These are phyloP conservation scores for Euschistus heros DNA, from an alignment of 1,140 invertebrate species.

Conservation along the genomic window DNA sequence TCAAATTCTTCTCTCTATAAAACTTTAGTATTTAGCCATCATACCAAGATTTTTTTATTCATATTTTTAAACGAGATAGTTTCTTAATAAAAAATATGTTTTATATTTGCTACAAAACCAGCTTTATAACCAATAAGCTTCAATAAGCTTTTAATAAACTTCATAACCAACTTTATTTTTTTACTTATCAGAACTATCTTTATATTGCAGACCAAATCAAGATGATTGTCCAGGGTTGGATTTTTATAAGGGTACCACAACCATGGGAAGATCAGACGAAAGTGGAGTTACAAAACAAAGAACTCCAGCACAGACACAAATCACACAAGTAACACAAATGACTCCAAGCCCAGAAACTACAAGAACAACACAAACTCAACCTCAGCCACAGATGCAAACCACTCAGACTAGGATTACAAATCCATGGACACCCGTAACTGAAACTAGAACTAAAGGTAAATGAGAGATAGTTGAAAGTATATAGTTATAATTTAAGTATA, in stretches of 20 bases:
- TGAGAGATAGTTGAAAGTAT: neutral
- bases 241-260: constrained; percentile 29
- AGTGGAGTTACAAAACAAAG: neutral
- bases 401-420: constrained; percentile 30
- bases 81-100: too few species aligned
- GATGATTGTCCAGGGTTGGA: constrained; percentile 37
- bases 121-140: too few species aligned
- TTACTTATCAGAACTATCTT: neutral
- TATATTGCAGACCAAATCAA: constrained; percentile 39
- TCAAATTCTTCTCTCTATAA: neutral
- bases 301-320: neutral
- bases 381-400: constrained; percentile 33
- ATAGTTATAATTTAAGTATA: too few species aligned
- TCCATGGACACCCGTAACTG: neutral
- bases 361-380: neutral
- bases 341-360: neutral
- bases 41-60: constrained; percentile 17
- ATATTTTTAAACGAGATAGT: too few species aligned
- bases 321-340: neutral
- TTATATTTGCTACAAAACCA: too few species aligned
- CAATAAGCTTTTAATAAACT: too few species aligned
- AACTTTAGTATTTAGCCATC: neutral
- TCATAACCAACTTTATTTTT: too few species aligned
- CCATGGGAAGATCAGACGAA: constrained; percentile 23
- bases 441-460: constrained; percentile 1